Evolutionary conservation across 1,140 invertebrate species (phyloP).

Genomic region (Medauroidea extradentata): DNA sequence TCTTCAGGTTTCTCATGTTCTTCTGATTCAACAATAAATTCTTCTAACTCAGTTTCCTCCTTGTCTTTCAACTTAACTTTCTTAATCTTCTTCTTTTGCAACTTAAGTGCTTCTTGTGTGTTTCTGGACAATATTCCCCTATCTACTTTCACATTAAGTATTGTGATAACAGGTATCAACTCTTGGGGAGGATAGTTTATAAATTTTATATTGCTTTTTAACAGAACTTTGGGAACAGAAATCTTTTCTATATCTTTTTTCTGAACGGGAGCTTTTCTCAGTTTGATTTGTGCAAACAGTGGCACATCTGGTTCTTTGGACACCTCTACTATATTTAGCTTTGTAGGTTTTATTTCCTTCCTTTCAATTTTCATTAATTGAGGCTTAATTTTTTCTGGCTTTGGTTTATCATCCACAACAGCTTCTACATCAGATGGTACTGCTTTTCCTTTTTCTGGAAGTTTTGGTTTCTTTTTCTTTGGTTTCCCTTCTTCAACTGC

Average conservation of each 20-base stretch:
- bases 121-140: constrained; percentile 64
- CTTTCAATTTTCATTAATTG: constrained; percentile 17
- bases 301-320: constrained; percentile 7
- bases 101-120: constrained; percentile 58
- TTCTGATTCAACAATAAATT: constrained; percentile 28
- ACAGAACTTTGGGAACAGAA: constrained; percentile 9
- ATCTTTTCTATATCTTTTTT: constrained; percentile 7
- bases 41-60: constrained; percentile 46
- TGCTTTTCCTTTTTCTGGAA: constrained; percentile 7
- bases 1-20: constrained; percentile 49
- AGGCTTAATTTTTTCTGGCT: constrained; percentile 7
- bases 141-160: constrained; percentile 45
- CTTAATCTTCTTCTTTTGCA: constrained; percentile 54
- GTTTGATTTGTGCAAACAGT: constrained; percentile 15
- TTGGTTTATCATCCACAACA: background rate
- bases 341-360: constrained; percentile 14
- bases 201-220: constrained; percentile 10
- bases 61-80: constrained; percentile 44
- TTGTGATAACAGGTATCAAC: constrained; percentile 45
- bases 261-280: constrained; percentile 10
- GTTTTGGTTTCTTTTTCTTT: constrained; percentile 8
- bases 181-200: constrained; percentile 30
- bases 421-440: constrained; percentile 2
- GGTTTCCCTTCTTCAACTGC: background rate
- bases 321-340: constrained; percentile 9